Evolutionary conservation across 2,888 invertebrate genomes (phyloP), one percentile per base, ranked within the genome.

Genomic region (Tricholauxania praeusta): DNA sequence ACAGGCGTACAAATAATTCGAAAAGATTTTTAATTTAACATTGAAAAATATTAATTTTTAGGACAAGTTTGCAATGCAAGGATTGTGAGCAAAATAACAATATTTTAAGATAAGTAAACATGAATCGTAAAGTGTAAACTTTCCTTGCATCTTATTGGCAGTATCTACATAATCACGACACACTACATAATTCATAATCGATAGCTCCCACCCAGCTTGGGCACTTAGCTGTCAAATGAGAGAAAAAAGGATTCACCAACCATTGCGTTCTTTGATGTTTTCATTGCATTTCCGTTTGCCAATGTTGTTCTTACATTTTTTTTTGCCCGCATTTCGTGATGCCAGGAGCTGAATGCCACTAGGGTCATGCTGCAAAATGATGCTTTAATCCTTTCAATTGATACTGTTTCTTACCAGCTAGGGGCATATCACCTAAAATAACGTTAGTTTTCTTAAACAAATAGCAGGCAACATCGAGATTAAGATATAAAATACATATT

Each of bases 71-170:
- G 39, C 7, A 39, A 19, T 67, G 12, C 70, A 59, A 57, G 69
- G 47, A 62, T 48, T 57, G 70, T 65, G 60, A 32, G 17, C 28
- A 28, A 28, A 4, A 28, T 28, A 28, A 28, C 28, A 3, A 28
- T 28, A 28, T 28, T 28, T 28, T 22, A 3, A 22, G 22, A 64
- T 17, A 48, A 17, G 51, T 51, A 49, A 52, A 64, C 39, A 55
- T 48, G 48, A 72, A 68, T 62, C 67, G 55, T 57, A 59, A 62
- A 70, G 65, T 74, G 15, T 69, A 62, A 70, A 67, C 52, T 63
- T 71, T 28, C 28, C 3, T 28, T 28, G 2, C 28, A 28, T 28
- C 28, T 28, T 75, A 63, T 49, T 72, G 74, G 52, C 71, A 62
- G 55, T 70, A 52, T 39, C 39, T 10, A 39, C n/a, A 7, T 39